Evolutionary conservation across 2,888 invertebrate species (phyloP), one percentile per base, ranked within the genome.

Genomic region (Sylvicola fuscatus): DNA sequence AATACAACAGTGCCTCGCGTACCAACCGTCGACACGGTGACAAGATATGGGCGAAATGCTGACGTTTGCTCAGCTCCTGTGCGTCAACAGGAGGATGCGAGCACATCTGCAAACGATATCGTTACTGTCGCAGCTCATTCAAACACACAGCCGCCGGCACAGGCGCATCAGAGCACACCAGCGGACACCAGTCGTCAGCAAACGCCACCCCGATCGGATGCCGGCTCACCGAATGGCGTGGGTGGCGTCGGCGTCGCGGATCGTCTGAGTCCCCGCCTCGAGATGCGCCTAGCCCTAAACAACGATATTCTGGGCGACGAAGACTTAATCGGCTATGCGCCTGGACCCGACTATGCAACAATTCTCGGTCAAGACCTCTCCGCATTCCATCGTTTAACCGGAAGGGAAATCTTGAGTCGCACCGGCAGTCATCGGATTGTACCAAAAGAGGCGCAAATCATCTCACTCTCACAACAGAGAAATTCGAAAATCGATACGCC

Each of bases 281-380:
- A 71, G 63, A 71, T 71, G 70, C 66, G 70, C 39, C 58, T 71
- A 52, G 68, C 68, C 10, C 58, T 70, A 58, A 58, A 61, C 52
- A 57, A 62, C 57, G 56, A 66, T 60, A 56, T 66, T 49, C 51
- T 64, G 61, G 51, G 65, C 60, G 56, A 66, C 59, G 59, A 60
- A 53, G 59, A 58, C 49, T 56, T 58, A 46, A 58, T 58, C 44
- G 54, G 50, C 40, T 59, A 59, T 56, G 56, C 54, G 49, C 56
- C 58, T 58, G 58, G 59, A 46, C 59, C 59, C 42, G 56, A 39
- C 31, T 36, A 39, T 15, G 36, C 37, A 14, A 28, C 39, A 33
- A 38, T 41, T 41, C 41, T 39, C 37, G 39, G 59, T 46, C 59
- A 57, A 56, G 59, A 59, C 57, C 59, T 59, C 55, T 59, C 59